phyloP scores from a whole-genome alignment of 1,140 invertebrate species.

The Philopotamus ludificatus region DNA sequence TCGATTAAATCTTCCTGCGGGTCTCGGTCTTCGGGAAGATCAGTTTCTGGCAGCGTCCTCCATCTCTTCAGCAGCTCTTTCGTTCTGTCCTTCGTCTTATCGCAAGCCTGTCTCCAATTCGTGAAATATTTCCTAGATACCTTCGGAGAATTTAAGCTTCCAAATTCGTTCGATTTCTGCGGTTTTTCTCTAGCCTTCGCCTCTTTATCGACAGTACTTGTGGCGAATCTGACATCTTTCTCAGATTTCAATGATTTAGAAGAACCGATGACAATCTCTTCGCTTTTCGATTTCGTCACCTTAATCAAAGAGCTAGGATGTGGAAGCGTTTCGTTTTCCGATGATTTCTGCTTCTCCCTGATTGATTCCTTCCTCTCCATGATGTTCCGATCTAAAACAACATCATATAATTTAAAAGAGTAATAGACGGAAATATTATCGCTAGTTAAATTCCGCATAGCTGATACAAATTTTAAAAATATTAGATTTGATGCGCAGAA shows the following conservation, averaged over 20 bases:
- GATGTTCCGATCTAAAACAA: no score
- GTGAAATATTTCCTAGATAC: constrained; percentile 66
- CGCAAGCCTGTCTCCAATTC: constrained; percentile 69
- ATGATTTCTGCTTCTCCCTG: constrained; percentile 14
- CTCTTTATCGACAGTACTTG: constrained; percentile 8
- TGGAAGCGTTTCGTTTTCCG: constrained; percentile 46
- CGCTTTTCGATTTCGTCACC: constrained; percentile 36
- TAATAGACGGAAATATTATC: no score
- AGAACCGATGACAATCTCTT: constrained; percentile 24
- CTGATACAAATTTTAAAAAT: no score
- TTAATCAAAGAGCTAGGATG: constrained; percentile 44
- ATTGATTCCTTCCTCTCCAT: constrained; percentile 36
- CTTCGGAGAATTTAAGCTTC: constrained; percentile 53
- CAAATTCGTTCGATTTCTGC: not conserved
- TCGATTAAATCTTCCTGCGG: constrained; percentile 47
- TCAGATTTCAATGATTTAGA: constrained; percentile 44
- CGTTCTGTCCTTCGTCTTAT: constrained; percentile 67
- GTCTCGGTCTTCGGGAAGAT: constrained; percentile 44
- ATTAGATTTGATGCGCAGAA: no score
- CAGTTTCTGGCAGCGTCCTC: constrained; percentile 63
- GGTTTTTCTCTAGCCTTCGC: not conserved
- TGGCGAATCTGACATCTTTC: constrained; percentile 43
- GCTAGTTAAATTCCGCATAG: no score
- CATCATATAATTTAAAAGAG: no score
- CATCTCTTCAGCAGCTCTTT: constrained; percentile 67